Conservation (phyloP, 2,113 vertebrate genomes). For the Rhinoptilus africanus region DNA sequence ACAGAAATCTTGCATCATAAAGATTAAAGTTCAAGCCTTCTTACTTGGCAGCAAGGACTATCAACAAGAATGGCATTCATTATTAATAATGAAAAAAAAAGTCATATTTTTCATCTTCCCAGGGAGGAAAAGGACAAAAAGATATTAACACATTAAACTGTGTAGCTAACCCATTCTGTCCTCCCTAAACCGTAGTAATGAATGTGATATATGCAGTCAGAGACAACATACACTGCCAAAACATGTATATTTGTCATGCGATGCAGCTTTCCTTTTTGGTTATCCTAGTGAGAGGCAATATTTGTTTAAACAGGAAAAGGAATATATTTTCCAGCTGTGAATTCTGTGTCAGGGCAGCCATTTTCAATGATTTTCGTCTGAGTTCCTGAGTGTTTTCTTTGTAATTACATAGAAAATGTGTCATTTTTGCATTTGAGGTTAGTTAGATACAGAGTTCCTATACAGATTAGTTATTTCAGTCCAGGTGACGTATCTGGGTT, state of each 20-base stretch:
- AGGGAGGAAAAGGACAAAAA: not conserved
- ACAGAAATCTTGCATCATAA: not conserved
- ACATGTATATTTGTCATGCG: not conserved
- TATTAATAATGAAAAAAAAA: not conserved
- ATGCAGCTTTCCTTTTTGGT: not conserved
- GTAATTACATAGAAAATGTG: not conserved
- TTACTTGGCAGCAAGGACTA: not conserved
- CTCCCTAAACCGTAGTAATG: not conserved
- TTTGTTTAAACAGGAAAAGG: not conserved
- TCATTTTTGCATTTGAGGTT: not conserved
- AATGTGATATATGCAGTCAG: not conserved
- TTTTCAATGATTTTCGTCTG: not conserved
- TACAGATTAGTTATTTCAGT: constrained; percentile 17
- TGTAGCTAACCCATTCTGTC: not conserved
- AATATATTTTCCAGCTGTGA: not conserved
- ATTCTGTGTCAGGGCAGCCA: not conserved
- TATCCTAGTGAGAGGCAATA: not conserved
- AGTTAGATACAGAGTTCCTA: not conserved
- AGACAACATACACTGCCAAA: not conserved
- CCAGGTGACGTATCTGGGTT: constrained; percentile 5
- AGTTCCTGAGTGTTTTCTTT: not conserved
- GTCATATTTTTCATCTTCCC: not conserved
- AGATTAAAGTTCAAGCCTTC: not conserved
- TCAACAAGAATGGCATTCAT: not conserved
- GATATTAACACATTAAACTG: not conserved